Conservation (phyloP, 2,888 invertebrate genomes). For the Fragum sueziense region DNA sequence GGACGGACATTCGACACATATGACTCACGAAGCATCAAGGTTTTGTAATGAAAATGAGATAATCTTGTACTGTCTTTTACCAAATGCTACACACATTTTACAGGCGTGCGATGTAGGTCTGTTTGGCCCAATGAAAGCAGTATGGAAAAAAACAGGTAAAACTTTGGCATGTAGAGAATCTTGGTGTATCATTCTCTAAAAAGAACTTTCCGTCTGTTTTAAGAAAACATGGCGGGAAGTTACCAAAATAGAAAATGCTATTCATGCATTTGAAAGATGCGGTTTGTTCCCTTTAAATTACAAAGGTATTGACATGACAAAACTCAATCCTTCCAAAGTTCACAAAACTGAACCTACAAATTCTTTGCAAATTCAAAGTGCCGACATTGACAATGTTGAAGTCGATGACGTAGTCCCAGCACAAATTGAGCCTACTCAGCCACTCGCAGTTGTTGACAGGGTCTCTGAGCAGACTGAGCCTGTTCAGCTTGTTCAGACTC, state of each 20-base stretch:
- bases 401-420: too few relatives aligned
- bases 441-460: too few relatives aligned
- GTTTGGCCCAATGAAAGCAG: conserved; percentile 39
- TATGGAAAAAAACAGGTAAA: conserved; percentile 41
- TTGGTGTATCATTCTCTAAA: conserved; percentile 30
- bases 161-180: conserved; percentile 11
- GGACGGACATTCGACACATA: conserved; percentile 47
- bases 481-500: too few relatives aligned
- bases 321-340: conserved; percentile 19
- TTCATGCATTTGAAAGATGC: conserved; percentile 25
- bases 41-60: conserved; percentile 38
- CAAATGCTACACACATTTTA: conserved; percentile 46
- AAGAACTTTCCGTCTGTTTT: conserved; percentile 17
- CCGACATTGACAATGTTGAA: too few relatives aligned
- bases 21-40: conserved; percentile 17
- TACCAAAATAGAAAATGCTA: conserved; percentile 25
- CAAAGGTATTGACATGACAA: conserved; percentile 20
- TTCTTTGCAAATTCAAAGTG: too few relatives aligned
- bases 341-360: too few relatives aligned
- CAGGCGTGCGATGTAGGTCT: conserved; percentile 49
- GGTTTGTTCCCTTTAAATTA: conserved; percentile 18
- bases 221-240: conserved; percentile 17
- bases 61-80: conserved; percentile 43
- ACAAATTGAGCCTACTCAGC: too few relatives aligned
- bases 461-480: too few relatives aligned